Base-by-base conservation (phyloP, 2,888 invertebrate species). In the Arctia plantaginis region DNA sequence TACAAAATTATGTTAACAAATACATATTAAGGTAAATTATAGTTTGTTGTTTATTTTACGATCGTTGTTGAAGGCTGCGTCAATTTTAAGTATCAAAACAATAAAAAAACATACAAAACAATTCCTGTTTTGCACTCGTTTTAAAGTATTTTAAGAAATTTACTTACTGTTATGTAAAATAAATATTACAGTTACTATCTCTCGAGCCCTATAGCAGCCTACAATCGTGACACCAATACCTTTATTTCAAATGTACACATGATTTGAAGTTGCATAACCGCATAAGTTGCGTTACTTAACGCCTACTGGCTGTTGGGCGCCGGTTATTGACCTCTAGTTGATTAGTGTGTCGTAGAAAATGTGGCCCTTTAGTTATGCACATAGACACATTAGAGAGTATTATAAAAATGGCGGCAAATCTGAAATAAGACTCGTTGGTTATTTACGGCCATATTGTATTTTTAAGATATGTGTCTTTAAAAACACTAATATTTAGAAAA, bases 291-390 rank as follows among this genome's bases (percentile, higher is more conserved):
- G 73, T 77, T 77, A 67, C 72, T 62, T 71, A 66, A 71, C 74
- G 66, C 65, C 55, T 35, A 30, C 66, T 23, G 18, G 20, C 23
- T 55, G 39, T 20, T 41, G 67, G 73, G 68, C 8, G 66, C n/a
- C 66, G 81, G 78, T 81, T 70, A 44, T 20, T 73, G 69, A 81
- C 75, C 74, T 55, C 33, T 59, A 33, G n/a, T 30, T 70, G n/a
- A 51, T 70, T 59, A 72, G 64, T 55, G 69, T 68, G 33, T 44
- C 51, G 65, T 68, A 23, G 65, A 71, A 47, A 66, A 39, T 65
- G 30, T 27, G 18, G 67, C 47, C 67, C 44, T 23, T 67, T 67
- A 62, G 30, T 27, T 41, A 15, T 30, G 66, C 18, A 3, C 44
- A 44, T 67, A 44, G 44, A 30, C 41, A 30, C 18, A 44, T 23